Base-by-base conservation (phyloP, 2,113 vertebrate genomes). In the Euleptes europaea region DNA sequence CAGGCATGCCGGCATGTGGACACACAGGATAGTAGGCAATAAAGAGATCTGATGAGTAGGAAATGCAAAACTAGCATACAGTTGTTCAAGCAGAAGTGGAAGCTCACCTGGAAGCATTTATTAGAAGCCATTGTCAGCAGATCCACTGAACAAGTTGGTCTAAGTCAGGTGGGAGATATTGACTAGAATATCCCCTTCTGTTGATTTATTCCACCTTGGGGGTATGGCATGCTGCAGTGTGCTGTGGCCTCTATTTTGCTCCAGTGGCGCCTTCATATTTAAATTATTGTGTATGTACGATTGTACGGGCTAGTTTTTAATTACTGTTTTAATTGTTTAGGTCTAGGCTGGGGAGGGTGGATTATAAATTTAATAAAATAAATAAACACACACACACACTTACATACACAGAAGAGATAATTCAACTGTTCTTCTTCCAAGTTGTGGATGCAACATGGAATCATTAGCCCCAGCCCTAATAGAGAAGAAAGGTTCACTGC, bases 401-500 rank as follows among this genome's bases (percentile, higher is more conserved):
- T n/a, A n/a, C n/a, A n/a, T n/a, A n/a, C n/a, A n/a, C n/a, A n/a
- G 31, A 77, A 69, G 14, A 57, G 80, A 26, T 2, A 3, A 54
- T 76, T 28, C 26, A 40, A 23, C 60, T 76, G 60, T 35, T 76
- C 42, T 38, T 84, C 60, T 84, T 70, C 72, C 76, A 88, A 47
- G 33, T 83, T 21, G 12, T 3, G 72, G 76, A 70, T 51, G 86
- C 83, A 65, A 42, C 88, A 40, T 26, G 26, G 21, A 71, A 9
- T 49, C 40, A 31, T 4, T 9, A 2, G 21, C 65, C 51, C 3
- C 26, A 70, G 15, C 47, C 31, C 21, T 47, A 71, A 63, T 12
- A 71, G 28, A 71, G 33, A 71, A 78, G 23, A 49, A 60, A 47
- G 60, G 19, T 35, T 57, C 63, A 69, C 28, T 69, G 28, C 49